A percentile compares a stretch with the other conserved stretches of the same genome.
Conservation (phyloP, 2,888 invertebrate genomes). For the Ectemnius continuus region DNA sequence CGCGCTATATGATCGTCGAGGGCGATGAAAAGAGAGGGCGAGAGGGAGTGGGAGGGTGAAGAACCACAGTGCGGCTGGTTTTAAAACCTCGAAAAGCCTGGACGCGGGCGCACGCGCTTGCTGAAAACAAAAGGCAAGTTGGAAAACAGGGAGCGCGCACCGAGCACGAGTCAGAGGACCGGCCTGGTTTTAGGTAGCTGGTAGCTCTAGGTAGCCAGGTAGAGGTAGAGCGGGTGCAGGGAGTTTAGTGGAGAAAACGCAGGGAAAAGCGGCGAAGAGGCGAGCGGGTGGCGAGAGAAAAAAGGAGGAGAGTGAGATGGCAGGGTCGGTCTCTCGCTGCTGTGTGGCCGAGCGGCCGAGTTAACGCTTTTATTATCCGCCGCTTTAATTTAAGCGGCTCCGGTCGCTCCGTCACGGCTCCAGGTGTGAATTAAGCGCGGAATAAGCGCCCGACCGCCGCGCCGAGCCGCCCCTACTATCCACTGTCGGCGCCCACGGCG, state of each 20-base stretch:
- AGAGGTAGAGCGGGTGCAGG: background rate
- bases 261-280: background rate
- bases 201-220: background rate
- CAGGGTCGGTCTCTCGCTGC: conserved; percentile 34
- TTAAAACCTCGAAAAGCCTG: conserved; percentile 35
- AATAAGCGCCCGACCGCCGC: conserved; percentile 56
- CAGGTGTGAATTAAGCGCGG: conserved; percentile 74
- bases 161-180: background rate
- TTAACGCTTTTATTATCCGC: conserved; percentile 76
- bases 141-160: conserved; percentile 4
- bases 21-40: no score
- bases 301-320: conserved; percentile 48
- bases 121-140: conserved; percentile 19
- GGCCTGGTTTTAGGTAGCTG: background rate
- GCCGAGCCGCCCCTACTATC: conserved; percentile 53
- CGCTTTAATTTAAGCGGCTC: conserved; percentile 77
- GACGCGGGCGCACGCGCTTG: background rate
- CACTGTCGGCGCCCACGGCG: conserved; percentile 51
- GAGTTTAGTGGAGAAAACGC: conserved; percentile 13
- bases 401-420: conserved; percentile 73
- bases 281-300: conserved; percentile 18
- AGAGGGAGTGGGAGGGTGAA: no score
- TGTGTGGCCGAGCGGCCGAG: conserved; percentile 43
- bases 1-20: no score
- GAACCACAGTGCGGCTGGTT: background rate